Evolutionary conservation across 2,113 vertebrate species (phyloP).

Genomic region (Phalacrocorax brasilianus): DNA sequence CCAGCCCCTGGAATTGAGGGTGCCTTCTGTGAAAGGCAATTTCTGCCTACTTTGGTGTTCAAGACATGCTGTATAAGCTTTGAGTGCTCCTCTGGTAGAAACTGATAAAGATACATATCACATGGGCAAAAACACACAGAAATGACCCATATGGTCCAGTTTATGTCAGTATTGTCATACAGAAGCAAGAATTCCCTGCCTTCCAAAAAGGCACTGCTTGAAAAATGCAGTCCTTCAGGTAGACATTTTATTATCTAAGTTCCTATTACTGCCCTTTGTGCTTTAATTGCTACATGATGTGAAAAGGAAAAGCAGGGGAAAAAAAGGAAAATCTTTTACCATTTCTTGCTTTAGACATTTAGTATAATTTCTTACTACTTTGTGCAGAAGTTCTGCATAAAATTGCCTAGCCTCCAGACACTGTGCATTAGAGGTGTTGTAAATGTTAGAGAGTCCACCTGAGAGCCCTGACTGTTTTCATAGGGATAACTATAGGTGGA

Average conservation of each 20-base stretch:
- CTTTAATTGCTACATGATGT: neutral
- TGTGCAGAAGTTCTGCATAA: neutral
- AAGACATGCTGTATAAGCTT: neutral
- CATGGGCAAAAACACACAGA: neutral
- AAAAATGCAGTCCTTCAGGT: neutral
- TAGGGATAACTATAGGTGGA: neutral
- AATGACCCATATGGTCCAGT: neutral
- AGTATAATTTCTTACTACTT: neutral
- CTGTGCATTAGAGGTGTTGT: neutral
- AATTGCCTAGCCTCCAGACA: neutral
- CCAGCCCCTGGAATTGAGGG: neutral
- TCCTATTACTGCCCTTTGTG: neutral
- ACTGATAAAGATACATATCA: neutral
- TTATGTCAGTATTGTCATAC: neutral
- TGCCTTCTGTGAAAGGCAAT: neutral
- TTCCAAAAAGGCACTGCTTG: neutral
- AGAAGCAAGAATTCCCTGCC: neutral
- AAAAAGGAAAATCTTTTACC: neutral
- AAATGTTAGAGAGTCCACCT: neutral
- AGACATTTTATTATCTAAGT: neutral
- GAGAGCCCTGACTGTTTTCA: slow-evolving; percentile 24
- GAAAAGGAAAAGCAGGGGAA: neutral
- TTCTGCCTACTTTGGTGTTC: neutral
- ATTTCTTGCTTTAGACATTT: neutral
- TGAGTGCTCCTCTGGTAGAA: neutral